Percentiles rank a stretch among this genome's conserved stretches.
Evolutionary conservation across 1,140 invertebrate genomes (phyloP).

Genomic region (Listronotus oregonensis): DNA sequence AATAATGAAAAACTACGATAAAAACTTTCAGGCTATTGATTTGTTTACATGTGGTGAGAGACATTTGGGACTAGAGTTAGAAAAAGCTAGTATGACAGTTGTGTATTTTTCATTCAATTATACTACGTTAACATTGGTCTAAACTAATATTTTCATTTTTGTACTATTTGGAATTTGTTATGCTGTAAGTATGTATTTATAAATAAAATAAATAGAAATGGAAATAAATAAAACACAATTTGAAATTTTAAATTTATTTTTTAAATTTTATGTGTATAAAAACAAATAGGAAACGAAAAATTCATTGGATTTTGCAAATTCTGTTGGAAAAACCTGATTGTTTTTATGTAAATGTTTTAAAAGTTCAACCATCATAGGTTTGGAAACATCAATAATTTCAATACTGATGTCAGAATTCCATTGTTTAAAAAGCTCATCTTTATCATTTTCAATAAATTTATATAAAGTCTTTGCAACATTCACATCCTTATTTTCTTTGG

Average conservation of each 20-base stretch:
- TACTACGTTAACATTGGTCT: too few relatives aligned
- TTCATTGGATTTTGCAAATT: conserved; percentile 59
- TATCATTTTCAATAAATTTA: conserved; percentile 51
- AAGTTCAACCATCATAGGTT: conserved; percentile 60
- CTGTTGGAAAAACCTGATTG: conserved; percentile 60
- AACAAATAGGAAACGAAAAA: conserved; percentile 62
- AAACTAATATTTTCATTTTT: too few relatives aligned
- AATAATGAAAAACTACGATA: too few relatives aligned
- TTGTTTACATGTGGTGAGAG: too few relatives aligned
- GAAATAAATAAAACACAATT: too few relatives aligned
- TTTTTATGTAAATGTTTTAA: conserved; percentile 60
- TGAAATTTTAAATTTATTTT: neutral
- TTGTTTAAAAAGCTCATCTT: conserved; percentile 56
- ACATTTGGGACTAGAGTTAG: too few relatives aligned
- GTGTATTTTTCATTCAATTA: too few relatives aligned
- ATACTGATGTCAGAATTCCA: conserved; percentile 59
- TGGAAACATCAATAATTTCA: conserved; percentile 59
- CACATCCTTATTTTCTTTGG: conserved; percentile 49
- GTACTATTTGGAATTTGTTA: too few relatives aligned
- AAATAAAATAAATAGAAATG: too few relatives aligned
- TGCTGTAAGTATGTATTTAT: too few relatives aligned
- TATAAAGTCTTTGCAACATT: conserved; percentile 59
- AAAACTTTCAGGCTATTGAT: too few relatives aligned
- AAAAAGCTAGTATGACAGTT: too few relatives aligned
- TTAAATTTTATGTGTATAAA: conserved; percentile 36